Evolutionary conservation across 2,797 vertebrate genomes (phyloP).

Genomic region (Caiman crocodilus): DNA sequence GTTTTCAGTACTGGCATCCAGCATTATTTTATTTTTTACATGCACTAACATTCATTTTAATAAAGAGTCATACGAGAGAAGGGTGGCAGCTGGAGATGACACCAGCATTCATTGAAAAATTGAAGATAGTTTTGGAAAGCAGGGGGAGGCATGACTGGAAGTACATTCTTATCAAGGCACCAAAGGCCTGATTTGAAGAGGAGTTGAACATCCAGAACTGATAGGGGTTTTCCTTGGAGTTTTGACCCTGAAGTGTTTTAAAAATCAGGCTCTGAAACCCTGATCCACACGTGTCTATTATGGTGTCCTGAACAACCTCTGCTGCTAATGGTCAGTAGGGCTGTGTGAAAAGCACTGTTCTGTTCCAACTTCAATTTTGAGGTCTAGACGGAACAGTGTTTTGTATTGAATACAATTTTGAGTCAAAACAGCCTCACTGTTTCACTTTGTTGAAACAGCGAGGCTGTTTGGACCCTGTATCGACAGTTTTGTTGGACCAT

Average conservation of each 20-base stretch:
- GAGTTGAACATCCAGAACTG: neutral
- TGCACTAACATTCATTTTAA: constrained; percentile 46
- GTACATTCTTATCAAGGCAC: neutral
- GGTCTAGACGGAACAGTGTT: no score
- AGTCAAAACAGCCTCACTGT: no score
- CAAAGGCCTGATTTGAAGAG: neutral
- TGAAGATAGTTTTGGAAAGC: neutral
- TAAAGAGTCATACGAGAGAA: neutral
- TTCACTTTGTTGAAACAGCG: no score
- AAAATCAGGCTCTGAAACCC: neutral
- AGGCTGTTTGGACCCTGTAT: no score
- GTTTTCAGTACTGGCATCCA: neutral
- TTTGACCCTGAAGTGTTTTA: neutral
- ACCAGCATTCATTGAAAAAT: neutral
- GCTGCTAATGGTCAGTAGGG: neutral
- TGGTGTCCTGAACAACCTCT: neutral
- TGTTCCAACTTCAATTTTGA: no score
- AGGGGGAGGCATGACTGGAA: neutral
- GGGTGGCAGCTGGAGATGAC: neutral
- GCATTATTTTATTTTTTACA: constrained; percentile 41
- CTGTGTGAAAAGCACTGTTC: no score
- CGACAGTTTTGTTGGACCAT: no score
- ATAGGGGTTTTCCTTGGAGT: neutral
- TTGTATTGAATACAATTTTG: no score
- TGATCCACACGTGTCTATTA: neutral